phyloP scores from a whole-genome alignment of 2,113 vertebrate genomes.

The Salvelinus namaycush region DNA sequence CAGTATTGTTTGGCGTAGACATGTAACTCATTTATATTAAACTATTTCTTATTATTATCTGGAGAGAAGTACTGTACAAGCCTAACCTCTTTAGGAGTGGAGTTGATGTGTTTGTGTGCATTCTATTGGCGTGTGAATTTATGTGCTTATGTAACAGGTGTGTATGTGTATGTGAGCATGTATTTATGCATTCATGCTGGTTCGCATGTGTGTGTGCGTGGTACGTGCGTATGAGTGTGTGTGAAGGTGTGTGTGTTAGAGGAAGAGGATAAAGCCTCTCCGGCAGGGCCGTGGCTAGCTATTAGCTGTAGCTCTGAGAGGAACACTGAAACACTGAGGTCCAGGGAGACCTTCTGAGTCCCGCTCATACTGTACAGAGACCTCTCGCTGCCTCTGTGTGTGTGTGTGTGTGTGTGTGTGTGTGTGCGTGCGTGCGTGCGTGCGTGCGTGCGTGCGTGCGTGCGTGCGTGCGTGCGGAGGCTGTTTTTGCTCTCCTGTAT shows the following conservation, averaged over 20 bases:
- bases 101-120: conserved; percentile 9
- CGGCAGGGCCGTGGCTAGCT: neutral
- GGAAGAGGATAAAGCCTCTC: neutral
- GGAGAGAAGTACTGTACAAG: conserved; percentile 29
- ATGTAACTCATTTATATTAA: conserved; percentile 4
- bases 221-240: neutral
- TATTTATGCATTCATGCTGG: no score
- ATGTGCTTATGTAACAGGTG: conserved; percentile 18
- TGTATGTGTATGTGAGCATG: conserved; percentile 26
- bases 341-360: conserved; percentile 71
- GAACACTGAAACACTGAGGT: conserved; percentile 63
- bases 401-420: conserved; percentile 31
- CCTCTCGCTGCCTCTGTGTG: conserved; percentile 23
- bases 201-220: neutral
- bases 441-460: neutral
- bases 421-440: conserved; percentile 9
- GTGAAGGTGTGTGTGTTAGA: conserved; percentile 29
- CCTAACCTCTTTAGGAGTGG: neutral
- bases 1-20: conserved; percentile 47
- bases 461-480: conserved; percentile 5
- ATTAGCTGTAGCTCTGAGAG: conserved; percentile 37
- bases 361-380: conserved; percentile 56
- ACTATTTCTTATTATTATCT: conserved; percentile 49
- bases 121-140: neutral
- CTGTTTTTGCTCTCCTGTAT: neutral